Conservation (phyloP, 2,113 vertebrate genomes). For the Syngnathoides biaculeatus region DNA sequence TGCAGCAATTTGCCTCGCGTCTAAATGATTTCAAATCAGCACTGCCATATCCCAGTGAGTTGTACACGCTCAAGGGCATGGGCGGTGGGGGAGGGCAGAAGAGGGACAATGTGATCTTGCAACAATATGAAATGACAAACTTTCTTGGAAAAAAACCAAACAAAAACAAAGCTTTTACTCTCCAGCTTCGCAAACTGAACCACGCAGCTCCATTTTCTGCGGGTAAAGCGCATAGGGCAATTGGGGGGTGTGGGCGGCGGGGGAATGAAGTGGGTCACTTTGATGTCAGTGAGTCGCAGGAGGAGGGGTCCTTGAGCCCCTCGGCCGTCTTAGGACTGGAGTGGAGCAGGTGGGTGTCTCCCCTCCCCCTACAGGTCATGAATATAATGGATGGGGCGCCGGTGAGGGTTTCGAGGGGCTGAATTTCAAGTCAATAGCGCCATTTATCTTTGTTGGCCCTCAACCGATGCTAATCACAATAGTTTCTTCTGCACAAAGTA, state of each 20-base stretch:
- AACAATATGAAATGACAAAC: constrained; percentile 39
- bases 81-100: not conserved
- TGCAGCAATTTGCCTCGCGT: constrained; percentile 52
- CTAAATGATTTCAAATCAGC: constrained; percentile 39
- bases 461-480: constrained; percentile 42
- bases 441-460: constrained; percentile 55
- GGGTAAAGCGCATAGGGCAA: constrained; percentile 51
- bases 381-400: constrained; percentile 56
- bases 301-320: constrained; percentile 54
- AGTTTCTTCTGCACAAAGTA: constrained; percentile 23
- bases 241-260: not conserved
- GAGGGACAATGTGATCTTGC: constrained; percentile 31
- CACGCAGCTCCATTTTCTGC: constrained; percentile 49
- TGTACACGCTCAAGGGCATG: not conserved
- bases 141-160: constrained; percentile 47
- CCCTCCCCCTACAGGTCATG: constrained; percentile 51
- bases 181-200: constrained; percentile 29
- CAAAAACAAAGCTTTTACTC: constrained; percentile 49
- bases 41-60: constrained; percentile 6
- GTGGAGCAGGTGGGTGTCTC: constrained; percentile 57
- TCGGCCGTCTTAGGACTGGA: constrained; percentile 52
- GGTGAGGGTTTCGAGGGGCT: constrained; percentile 51
- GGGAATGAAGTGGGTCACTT: not conserved
- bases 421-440: constrained; percentile 60
- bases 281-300: not conserved